Base-by-base conservation (phyloP, 2,113 vertebrate genomes). In the Castor canadensis region DNA sequence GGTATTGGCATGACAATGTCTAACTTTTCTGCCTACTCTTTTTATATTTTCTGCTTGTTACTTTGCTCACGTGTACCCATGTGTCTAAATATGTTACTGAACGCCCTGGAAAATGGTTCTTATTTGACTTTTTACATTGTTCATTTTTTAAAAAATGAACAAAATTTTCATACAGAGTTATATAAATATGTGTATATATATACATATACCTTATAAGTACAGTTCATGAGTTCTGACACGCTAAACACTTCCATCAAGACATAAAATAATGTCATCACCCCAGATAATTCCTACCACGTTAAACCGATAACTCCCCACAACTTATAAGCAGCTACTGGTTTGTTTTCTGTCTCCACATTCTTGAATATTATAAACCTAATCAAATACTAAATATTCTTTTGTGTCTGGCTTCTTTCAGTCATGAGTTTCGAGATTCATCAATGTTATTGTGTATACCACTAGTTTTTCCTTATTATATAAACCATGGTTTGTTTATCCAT, bases 11-110 rank as follows among this genome's bases (percentile, higher is more conserved):
- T 62, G 89, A 93, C 69, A 96, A 94, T 82, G 71, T 35, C 83
- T 98, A 76, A 73, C n/a, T 16, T 96, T 97, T 95, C 90, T 97
- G 52, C 54, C 94, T 89, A 76, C 32, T 91, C 62, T 75, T 93
- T 76, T 85, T 95, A 93, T 75, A 93, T 91, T 86, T 97, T 89
- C 87, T 90, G 75, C 89, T 84, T 93, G 81, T 95, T 93, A 93
- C 89, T 95, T 95, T 94, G 77, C 28, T 94, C 89, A 85, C 13
- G 30, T 93, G 92, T 80, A 81, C 7, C 30, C 87, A n/a, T 69
- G 60, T 89, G 30, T 95, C 75, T 96, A 96, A 95, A 85, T 87
- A 77, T 69, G 64, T 95, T 94, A 77, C 45, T 45, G 24, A 85
- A 71, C 43, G 40, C 66, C 40, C 85, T 83, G 52, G 45, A 75